Conservation (phyloP, 2,888 invertebrate species). For the Saturnia japonica region DNA sequence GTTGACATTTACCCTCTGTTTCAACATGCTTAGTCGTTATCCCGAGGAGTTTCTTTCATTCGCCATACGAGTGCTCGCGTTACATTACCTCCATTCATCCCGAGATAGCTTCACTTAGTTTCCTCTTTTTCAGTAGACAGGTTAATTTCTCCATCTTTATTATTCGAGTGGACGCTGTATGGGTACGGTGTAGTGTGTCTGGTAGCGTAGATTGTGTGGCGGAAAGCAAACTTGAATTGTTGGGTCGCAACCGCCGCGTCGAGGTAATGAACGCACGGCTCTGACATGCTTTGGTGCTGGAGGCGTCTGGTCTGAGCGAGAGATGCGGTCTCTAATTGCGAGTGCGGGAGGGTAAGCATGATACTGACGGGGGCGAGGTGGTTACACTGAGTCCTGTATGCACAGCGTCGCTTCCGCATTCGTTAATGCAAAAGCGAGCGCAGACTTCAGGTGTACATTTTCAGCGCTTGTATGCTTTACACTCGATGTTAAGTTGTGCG, state of each 20-base stretch:
- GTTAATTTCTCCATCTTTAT: constrained; percentile 82
- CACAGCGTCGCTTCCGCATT: constrained; percentile 81
- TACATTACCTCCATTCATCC: constrained; percentile 77
- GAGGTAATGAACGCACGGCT: constrained; percentile 81
- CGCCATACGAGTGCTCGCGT: constrained; percentile 71
- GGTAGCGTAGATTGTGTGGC: constrained; percentile 77
- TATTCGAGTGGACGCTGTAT: constrained; percentile 78
- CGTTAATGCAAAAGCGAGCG: constrained; percentile 81
- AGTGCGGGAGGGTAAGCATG: constrained; percentile 37
- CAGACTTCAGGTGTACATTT: constrained; percentile 81
- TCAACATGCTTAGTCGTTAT: constrained; percentile 68
- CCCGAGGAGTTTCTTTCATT: constrained; percentile 78
- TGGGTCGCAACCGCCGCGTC: constrained; percentile 68
- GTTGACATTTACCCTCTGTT: constrained; percentile 80
- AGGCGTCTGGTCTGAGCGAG: constrained; percentile 75
- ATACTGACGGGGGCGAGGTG: constrained; percentile 46
- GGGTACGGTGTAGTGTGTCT: constrained; percentile 71
- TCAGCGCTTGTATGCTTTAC: constrained; percentile 79
- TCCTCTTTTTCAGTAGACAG: constrained; percentile 76
- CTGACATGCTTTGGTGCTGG: constrained; percentile 72
- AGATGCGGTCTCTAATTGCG: constrained; percentile 48
- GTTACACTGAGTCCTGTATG: constrained; percentile 77
- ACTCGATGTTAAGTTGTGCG: constrained; percentile 74
- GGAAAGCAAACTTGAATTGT: constrained; percentile 82
- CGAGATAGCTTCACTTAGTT: constrained; percentile 82